phyloP scores from a whole-genome alignment of 2,797 vertebrate genomes.

The Sebastes kiyomatsui region DNA sequence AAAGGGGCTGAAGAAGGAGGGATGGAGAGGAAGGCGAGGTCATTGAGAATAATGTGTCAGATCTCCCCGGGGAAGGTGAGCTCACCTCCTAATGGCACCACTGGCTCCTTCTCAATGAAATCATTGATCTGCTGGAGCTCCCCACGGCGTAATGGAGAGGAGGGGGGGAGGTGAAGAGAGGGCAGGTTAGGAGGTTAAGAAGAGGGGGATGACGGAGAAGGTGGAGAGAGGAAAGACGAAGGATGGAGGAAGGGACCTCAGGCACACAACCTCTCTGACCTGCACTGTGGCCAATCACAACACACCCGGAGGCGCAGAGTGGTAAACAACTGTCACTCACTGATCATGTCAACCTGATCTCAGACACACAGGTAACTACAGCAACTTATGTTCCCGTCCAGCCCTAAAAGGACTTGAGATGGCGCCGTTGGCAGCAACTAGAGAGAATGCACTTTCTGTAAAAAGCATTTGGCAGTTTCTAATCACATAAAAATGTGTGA shows the following conservation, averaged over 20 bases:
- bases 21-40: constrained; percentile 62
- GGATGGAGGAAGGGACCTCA: neutral
- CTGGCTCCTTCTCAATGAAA: constrained; percentile 83
- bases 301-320: neutral
- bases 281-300: constrained; percentile 18
- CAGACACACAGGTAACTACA: neutral
- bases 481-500: neutral
- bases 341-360: neutral
- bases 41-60: constrained; percentile 75
- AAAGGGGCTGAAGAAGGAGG: constrained; percentile 25
- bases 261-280: constrained; percentile 21
- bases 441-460: neutral
- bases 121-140: constrained; percentile 78
- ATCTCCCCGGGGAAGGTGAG: constrained; percentile 78
- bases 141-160: constrained; percentile 66
- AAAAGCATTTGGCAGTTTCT: neutral
- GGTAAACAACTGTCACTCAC: neutral
- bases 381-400: neutral
- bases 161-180: constrained; percentile 15
- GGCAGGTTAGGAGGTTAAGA: constrained; percentile 47
- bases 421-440: neutral
- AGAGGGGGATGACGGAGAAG: neutral
- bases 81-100: constrained; percentile 83
- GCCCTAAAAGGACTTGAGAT: neutral
- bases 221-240: neutral